These are phyloP conservation scores for Myrmecobius fasciatus DNA, from an alignment of 2,113 vertebrate species.

Conservation along the genomic window DNA sequence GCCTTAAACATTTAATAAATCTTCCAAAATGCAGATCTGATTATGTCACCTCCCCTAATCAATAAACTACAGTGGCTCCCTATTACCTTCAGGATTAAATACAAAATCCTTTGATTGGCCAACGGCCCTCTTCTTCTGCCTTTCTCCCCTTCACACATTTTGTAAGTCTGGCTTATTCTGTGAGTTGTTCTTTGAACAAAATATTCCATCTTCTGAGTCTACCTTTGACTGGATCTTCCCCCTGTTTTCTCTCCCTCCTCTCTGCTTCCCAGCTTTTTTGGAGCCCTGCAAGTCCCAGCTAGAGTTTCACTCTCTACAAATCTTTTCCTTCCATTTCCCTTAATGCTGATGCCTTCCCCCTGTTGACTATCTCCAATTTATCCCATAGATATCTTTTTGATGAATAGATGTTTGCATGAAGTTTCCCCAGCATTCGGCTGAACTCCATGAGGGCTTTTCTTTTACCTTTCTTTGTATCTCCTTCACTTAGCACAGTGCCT, in stretches of 20 bases:
- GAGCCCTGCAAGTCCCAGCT: neutral
- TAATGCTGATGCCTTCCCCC: neutral
- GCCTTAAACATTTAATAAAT: neutral
- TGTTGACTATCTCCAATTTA: neutral
- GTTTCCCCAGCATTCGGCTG: neutral
- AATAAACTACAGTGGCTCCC: neutral
- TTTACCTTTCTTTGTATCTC: neutral
- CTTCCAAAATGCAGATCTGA: neutral
- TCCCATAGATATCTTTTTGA: neutral
- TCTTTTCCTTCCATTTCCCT: neutral
- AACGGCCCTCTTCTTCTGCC: neutral
- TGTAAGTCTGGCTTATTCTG: neutral
- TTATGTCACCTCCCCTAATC: neutral
- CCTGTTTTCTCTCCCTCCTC: neutral
- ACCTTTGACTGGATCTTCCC: neutral
- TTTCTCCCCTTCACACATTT: neutral
- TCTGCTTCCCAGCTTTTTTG: neutral
- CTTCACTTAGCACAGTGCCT: neutral
- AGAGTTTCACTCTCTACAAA: neutral
- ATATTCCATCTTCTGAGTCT: neutral
- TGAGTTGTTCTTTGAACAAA: neutral
- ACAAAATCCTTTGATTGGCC: neutral
- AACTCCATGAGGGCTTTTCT: neutral
- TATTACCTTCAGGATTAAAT: neutral
- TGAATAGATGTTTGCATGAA: no score